Evolutionary conservation across 2,797 vertebrate genomes (phyloP).

Genomic region (Sebastes oblongus): DNA sequence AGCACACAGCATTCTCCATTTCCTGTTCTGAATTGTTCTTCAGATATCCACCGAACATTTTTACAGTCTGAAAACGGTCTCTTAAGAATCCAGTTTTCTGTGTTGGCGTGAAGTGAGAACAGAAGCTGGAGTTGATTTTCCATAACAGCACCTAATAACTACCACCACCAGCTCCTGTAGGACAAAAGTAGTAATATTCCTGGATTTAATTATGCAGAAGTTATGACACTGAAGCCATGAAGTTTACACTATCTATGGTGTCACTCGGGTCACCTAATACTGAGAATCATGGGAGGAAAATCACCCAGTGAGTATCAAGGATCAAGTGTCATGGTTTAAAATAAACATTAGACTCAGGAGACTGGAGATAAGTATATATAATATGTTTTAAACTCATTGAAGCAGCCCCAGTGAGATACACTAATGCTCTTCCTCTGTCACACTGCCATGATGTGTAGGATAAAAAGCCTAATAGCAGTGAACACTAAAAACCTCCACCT

Average conservation of each 20-base stretch:
- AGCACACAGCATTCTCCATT: not conserved
- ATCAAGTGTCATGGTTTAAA: not conserved
- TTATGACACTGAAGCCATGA: not conserved
- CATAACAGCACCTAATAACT: not conserved
- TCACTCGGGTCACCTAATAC: not conserved
- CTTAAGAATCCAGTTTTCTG: conserved; percentile 12
- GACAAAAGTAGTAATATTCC: not conserved
- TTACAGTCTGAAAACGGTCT: conserved; percentile 11
- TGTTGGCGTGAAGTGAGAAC: conserved; percentile 29
- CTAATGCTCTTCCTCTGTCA: conserved; percentile 3
- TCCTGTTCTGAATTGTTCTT: not conserved
- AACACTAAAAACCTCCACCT: not conserved
- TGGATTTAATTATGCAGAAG: not conserved
- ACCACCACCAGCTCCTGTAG: not conserved
- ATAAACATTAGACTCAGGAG: not conserved
- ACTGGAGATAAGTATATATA: not conserved
- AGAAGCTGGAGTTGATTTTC: conserved; percentile 24
- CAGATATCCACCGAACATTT: not conserved
- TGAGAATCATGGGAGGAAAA: not conserved
- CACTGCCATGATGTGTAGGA: not conserved
- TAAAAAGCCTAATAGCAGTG: not conserved
- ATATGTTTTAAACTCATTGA: not conserved
- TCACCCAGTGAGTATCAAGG: not conserved
- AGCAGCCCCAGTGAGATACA: not conserved
- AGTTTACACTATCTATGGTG: not conserved